phyloP scores from a whole-genome alignment of 2,113 vertebrate species.

The Gracilinanus agilis region DNA sequence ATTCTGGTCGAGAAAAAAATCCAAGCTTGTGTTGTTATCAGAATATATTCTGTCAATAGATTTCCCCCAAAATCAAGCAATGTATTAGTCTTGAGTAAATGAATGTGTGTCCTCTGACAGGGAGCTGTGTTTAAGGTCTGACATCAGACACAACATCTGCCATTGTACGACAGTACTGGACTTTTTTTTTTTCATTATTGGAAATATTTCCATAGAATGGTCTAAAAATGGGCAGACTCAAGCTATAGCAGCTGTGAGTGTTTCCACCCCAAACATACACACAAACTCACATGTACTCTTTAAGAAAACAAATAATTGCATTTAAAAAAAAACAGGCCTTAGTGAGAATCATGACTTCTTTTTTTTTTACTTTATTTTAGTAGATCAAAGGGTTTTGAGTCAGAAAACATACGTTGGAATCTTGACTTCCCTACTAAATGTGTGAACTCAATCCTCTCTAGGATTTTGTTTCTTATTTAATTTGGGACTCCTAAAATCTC shows the following conservation, averaged over 20 bases:
- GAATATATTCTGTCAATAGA: background rate
- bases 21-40: background rate
- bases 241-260: background rate
- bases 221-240: background rate
- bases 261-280: background rate
- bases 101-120: background rate
- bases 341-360: background rate
- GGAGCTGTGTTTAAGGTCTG: conserved; percentile 12
- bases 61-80: background rate
- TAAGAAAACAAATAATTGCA: background rate
- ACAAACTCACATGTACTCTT: too few species aligned
- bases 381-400: background rate
- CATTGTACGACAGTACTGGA: conserved; percentile 3
- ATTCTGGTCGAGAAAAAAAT: conserved; percentile 18
- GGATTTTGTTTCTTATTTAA: background rate
- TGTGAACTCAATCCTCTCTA: background rate
- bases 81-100: conserved; percentile 4
- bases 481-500: background rate
- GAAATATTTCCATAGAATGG: conserved; percentile 40
- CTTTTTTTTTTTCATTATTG: conserved; percentile 21
- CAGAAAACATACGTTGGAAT: background rate
- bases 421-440: background rate
- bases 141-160: conserved; percentile 34
- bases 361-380: background rate
- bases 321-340: background rate